Percentiles rank a stretch among this genome's conserved stretches.
Evolutionary conservation across 2,888 invertebrate species (phyloP).

Genomic region (Eilema caniola): DNA sequence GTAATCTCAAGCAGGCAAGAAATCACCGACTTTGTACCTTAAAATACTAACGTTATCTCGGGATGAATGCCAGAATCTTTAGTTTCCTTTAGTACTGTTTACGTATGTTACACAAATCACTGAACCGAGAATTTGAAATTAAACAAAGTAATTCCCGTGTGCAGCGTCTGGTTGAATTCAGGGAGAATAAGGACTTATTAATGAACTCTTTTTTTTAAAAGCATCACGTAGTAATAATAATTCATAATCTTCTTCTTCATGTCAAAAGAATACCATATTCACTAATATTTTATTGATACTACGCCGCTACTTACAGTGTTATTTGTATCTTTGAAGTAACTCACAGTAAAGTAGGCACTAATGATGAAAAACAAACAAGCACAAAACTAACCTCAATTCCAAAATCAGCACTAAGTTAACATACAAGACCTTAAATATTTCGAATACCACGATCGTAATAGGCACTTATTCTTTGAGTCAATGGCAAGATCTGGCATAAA

Average conservation of each 20-base stretch:
- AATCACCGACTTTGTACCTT: not conserved
- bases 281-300: too few species aligned
- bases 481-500: too few species aligned
- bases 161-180: not conserved
- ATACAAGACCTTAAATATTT: not conserved
- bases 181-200: constrained; percentile 1
- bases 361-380: too few species aligned
- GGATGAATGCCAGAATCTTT: not conserved
- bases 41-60: not conserved
- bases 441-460: not conserved
- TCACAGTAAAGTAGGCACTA: too few species aligned
- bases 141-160: constrained; percentile 1
- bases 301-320: too few species aligned
- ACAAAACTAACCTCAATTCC: too few species aligned
- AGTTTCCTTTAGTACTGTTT: constrained; percentile 4
- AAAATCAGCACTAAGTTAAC: too few species aligned
- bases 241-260: too few species aligned
- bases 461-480: too few species aligned
- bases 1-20: not conserved
- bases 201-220: not conserved
- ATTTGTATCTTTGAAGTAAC: too few species aligned
- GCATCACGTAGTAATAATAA: not conserved
- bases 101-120: constrained; percentile 1
- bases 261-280: too few species aligned
- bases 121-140: constrained; percentile 1